Evolutionary conservation across 2,113 vertebrate species (phyloP).

Genomic region (Dendropsophus ebraccatus): DNA sequence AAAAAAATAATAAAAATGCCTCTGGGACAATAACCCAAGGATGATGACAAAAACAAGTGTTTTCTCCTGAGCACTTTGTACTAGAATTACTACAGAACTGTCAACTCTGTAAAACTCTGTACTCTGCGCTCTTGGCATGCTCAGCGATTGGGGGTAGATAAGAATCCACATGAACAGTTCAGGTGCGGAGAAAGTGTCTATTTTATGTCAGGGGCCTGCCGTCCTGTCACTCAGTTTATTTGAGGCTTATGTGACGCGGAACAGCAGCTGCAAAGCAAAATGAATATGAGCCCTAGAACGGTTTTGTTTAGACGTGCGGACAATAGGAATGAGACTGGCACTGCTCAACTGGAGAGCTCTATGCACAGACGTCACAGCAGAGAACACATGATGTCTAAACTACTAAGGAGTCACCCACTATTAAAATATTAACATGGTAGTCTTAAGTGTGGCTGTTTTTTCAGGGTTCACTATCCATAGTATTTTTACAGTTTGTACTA

Average conservation of each 20-base stretch:
- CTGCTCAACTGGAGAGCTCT: neutral
- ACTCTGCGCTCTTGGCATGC: too few species aligned
- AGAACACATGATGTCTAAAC: neutral
- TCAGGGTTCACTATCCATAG: too few species aligned
- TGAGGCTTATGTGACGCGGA: slow-evolving; percentile 39
- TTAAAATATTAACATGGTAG: too few species aligned
- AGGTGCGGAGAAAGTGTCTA: slow-evolving; percentile 14
- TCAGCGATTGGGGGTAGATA: neutral
- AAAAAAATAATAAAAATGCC: too few species aligned
- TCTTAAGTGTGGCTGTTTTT: too few species aligned
- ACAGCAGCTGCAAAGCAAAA: slow-evolving; percentile 29
- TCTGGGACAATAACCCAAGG: too few species aligned
- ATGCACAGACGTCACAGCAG: slow-evolving; percentile 8
- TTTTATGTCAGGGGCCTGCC: slow-evolving; percentile 12
- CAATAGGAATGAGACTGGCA: slow-evolving; percentile 33
- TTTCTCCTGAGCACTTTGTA: too few species aligned
- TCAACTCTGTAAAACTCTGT: neutral
- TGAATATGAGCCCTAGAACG: slow-evolving; percentile 31
- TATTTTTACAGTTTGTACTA: neutral
- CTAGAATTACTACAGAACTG: neutral
- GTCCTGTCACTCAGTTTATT: slow-evolving; percentile 18
- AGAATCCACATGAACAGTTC: slow-evolving; percentile 1
- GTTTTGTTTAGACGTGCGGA: slow-evolving; percentile 37
- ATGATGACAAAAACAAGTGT: too few species aligned
- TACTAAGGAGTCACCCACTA: neutral